Evolutionary conservation across 1,140 invertebrate genomes (phyloP).

Genomic region (Callitettix versicolor): DNA sequence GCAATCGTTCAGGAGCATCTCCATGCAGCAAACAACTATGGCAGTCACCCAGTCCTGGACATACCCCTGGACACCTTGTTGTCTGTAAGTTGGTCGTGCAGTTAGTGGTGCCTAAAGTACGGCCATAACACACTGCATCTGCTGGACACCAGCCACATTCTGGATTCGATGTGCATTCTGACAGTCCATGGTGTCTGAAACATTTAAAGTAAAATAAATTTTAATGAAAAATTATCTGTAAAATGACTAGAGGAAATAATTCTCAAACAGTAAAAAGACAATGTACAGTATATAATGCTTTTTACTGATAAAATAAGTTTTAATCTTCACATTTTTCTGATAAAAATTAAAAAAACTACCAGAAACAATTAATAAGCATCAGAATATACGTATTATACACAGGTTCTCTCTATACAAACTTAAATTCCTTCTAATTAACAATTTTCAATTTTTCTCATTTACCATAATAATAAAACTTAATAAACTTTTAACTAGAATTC

Average conservation of each 20-base stretch:
- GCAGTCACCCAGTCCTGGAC: slow-evolving; percentile 75
- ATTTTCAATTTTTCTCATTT: too few relatives aligned
- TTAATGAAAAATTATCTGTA: not conserved
- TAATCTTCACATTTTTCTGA: too few relatives aligned
- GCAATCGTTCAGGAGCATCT: slow-evolving; percentile 32
- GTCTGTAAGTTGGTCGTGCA: slow-evolving; percentile 83
- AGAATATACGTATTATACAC: too few relatives aligned
- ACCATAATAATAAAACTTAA: too few relatives aligned
- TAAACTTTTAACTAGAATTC: too few relatives aligned
- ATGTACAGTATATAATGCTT: too few relatives aligned
- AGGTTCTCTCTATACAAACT: too few relatives aligned
- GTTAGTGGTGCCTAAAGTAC: slow-evolving; percentile 67
- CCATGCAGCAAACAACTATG: slow-evolving; percentile 76
- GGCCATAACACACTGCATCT: slow-evolving; percentile 69
- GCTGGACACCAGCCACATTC: slow-evolving; percentile 90
- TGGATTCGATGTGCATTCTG: slow-evolving; percentile 75
- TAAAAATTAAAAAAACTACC: too few relatives aligned
- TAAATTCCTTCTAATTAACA: too few relatives aligned
- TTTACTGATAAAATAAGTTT: not conserved
- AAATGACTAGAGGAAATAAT: not conserved
- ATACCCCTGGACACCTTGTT: slow-evolving; percentile 69
- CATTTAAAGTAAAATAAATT: too few relatives aligned
- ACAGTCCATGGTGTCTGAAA: slow-evolving; percentile 53
- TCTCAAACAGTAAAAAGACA: not conserved
- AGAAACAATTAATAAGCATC: too few relatives aligned